Conservation (phyloP, 2,888 invertebrate genomes). For the Netelia fuscicornis region DNA sequence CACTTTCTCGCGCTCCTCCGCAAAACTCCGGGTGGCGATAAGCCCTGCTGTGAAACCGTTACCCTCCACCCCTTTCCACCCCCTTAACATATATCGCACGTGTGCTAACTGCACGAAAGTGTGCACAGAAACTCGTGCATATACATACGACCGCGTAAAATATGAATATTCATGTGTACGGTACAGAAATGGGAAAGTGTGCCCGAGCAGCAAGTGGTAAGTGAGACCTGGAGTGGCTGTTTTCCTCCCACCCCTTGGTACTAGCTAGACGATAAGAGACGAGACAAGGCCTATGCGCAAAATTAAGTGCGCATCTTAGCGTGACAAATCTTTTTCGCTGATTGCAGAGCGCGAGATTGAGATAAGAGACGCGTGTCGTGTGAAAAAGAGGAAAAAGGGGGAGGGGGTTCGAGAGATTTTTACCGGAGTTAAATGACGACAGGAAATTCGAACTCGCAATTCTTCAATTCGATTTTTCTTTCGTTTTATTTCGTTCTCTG, state of each 20-base stretch:
- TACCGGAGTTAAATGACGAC: no score
- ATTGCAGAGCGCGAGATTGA: conserved; percentile 16
- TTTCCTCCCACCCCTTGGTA: background rate
- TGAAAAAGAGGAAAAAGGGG: no score
- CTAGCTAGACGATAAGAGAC: background rate
- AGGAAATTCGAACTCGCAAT: no score
- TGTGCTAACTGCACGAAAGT: conserved; percentile 1
- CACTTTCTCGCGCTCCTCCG: conserved; percentile 40
- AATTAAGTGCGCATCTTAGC: conserved; percentile 23
- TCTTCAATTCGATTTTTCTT: conserved; percentile 8
- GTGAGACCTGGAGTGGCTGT: conserved; percentile 39
- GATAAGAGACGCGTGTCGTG: background rate
- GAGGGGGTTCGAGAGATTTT: no score
- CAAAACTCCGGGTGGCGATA: conserved; percentile 54
- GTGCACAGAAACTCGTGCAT: conserved; percentile 7
- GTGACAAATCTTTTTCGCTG: conserved; percentile 39
- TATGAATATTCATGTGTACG: conserved; percentile 34
- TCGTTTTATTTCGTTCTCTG: conserved; percentile 7
- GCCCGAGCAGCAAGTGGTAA: conserved; percentile 51
- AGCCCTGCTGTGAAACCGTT: conserved; percentile 50
- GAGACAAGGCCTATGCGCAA: conserved; percentile 2
- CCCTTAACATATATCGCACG: conserved; percentile 64
- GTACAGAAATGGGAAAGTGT: conserved; percentile 56
- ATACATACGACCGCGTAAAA: conserved; percentile 23
- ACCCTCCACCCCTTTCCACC: conserved; percentile 38